Evolutionary conservation across 2,888 invertebrate genomes (phyloP), one percentile per base, ranked within the genome.

Genomic region (Hydroisotoma schaefferi): DNA sequence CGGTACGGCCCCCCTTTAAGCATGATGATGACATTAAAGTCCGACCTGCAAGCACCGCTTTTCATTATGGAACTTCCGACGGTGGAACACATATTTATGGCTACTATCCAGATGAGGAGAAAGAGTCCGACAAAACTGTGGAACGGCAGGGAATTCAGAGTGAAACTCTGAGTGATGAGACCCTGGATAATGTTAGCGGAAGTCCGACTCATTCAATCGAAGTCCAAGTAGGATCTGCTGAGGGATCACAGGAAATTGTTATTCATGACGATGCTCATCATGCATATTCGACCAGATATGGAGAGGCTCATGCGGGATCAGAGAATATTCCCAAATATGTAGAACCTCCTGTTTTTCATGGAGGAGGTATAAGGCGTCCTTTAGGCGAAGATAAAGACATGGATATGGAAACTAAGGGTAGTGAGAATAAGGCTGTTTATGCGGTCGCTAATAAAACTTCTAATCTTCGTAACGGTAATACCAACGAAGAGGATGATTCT

Each of bases 171-270:
- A 43, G 43, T n/a, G 57, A 62, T 8, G 61, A 61, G 25, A 28
- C 33, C 6, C 27, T 59, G 27, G 57, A 59, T 10, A 28, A 56
- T 2, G 59, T 55, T 27, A 8, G 40, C 47, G 10, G 33, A 65
- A 23, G 26, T 53, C n/a, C 67, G 10, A 71, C 64, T 59, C 72
- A 72, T 48, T 65, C 69, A 3, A 72, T 72, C 47, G 70, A 72
- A 47, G 64, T 72, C 25, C 65, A 66, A 69, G 12, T 55, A 55
- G 15, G 40, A 27, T 43, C 37, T 1, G 53, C 54, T n/a, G 40
- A 40, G 20, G 53, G 4, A 10, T 46, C 60, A 25, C 33, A 58
- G 3, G 67, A 67, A 57, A 52, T 67, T 3, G 54, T 65, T 15
- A 65, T 65, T 37, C 61, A 61, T 15, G 63, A 65, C 12, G 61